Evolutionary conservation across 2,797 vertebrate species (phyloP), one percentile per base, ranked within the genome.

Genomic region (Oreonectes daqikongensis): DNA sequence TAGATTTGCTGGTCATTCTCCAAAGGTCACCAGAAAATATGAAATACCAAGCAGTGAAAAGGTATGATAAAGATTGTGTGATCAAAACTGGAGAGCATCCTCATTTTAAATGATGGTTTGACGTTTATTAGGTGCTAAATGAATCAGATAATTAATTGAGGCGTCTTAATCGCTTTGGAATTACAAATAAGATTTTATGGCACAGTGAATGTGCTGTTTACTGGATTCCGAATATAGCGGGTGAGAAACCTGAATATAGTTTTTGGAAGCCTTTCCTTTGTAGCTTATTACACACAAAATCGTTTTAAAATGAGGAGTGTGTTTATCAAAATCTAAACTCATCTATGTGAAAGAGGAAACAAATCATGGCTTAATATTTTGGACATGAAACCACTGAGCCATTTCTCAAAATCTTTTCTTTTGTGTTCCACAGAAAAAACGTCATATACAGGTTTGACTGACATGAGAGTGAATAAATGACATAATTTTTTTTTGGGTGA

Each of bases 21-120:
- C 82, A 90, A 91, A 91, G 89, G 89, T 89, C 86, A 87, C 72
- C 59, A 24, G 75, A 67, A 85, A 82, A 83, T 88, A 84, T 80
- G 60, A 80, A 86, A 86, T 80, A 83, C 81, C 73, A 74, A 71
- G 86, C 70, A 84, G 87, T 30, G 50, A 79, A 86, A 77, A 55
- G 69, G 72, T 80, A 86, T 71, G 53, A 55, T 79, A 78, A 65
- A 75, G 71, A 81, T 66, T 57, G 74, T 82, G 69, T 67, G 80
- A 76, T 84, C 68, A 76, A 57, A 64, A 38, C 48, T 60, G 52
- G 42, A 50, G 74, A 79, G 69, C 61, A 60, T 78, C 78, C 80
- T 75, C n/a, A 32, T 65, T 77, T 69, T 79, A 64, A 78, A 78
- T 48, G 24, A 60, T 40, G 53, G 22, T 48, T 61, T 82, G 83